A percentile compares a stretch with the other conserved stretches of the same genome.
These are phyloP conservation scores for Acanthococcus lagerstroemiae DNA, from an alignment of 2,888 invertebrate species.

Conservation along the genomic window DNA sequence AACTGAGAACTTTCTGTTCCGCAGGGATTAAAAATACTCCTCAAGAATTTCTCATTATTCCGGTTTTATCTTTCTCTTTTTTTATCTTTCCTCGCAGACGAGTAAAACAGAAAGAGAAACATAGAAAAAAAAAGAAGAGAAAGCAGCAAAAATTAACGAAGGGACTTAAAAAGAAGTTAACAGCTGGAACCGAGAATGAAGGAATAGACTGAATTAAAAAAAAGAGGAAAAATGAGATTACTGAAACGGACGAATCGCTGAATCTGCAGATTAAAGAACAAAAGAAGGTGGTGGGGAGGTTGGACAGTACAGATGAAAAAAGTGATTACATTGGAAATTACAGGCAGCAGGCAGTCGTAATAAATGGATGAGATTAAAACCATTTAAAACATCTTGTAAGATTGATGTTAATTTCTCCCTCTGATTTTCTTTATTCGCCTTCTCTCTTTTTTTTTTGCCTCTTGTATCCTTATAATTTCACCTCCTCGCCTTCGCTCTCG, in stretches of 20 bases:
- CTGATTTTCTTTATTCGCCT: background rate
- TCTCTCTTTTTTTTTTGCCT: constrained; percentile 1
- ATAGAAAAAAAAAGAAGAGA: background rate
- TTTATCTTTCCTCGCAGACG: constrained; percentile 6
- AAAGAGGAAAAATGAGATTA: constrained; percentile 23
- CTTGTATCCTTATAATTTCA: background rate
- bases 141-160: constrained; percentile 21
- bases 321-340: constrained; percentile 29
- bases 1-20: constrained; percentile 11
- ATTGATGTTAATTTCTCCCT: constrained; percentile 28
- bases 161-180: constrained; percentile 23
- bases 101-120: constrained; percentile 2
- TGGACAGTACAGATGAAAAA: too few relatives aligned
- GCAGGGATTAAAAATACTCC: constrained; percentile 22
- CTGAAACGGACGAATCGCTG: constrained; percentile 21
- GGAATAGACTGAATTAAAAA: too few relatives aligned
- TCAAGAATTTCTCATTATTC: constrained; percentile 19
- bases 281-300: constrained; percentile 6
- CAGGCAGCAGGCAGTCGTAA: constrained; percentile 23
- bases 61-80: constrained; percentile 17
- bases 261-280: constrained; percentile 20
- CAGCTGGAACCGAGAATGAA: constrained; percentile 22
- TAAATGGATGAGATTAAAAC: constrained; percentile 29
- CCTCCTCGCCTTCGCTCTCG: background rate
- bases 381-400: constrained; percentile 30